Evolutionary conservation across 2,888 invertebrate genomes (phyloP).

Genomic region (Synanthedon vespiformis): DNA sequence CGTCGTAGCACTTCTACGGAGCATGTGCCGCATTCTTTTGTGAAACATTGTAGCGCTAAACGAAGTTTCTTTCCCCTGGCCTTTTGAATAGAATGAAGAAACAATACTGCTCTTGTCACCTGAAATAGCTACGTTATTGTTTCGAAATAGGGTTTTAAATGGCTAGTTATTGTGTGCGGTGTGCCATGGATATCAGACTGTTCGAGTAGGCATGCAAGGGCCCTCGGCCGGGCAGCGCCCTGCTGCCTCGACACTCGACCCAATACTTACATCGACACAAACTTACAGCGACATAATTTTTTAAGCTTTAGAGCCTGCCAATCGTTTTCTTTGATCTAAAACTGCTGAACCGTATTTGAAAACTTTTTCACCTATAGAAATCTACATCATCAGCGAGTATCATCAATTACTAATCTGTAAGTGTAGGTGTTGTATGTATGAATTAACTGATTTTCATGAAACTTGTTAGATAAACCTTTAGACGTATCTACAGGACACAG

Average conservation of each 20-base stretch:
- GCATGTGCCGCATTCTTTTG: too few relatives aligned
- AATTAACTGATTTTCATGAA: too few relatives aligned
- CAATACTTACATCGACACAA: slow-evolving; percentile 18
- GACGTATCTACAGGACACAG: too few relatives aligned
- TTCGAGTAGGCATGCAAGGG: slow-evolving; percentile 38
- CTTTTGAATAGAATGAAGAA: slow-evolving; percentile 31
- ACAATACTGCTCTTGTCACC: slow-evolving; percentile 30
- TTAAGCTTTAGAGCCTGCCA: too few relatives aligned
- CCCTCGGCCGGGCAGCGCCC: slow-evolving; percentile 41
- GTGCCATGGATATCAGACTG: slow-evolving; percentile 10
- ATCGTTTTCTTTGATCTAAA: too few relatives aligned
- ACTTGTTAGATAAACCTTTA: too few relatives aligned
- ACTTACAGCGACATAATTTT: background rate
- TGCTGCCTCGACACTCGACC: slow-evolving; percentile 43
- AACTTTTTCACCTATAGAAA: too few relatives aligned
- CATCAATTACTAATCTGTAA: too few relatives aligned
- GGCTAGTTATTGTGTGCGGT: background rate
- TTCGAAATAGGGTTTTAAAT: slow-evolving; percentile 2
- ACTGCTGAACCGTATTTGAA: too few relatives aligned
- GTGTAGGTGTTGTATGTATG: too few relatives aligned
- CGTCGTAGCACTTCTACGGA: background rate
- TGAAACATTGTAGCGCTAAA: too few relatives aligned
- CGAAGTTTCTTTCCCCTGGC: background rate
- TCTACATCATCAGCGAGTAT: too few relatives aligned
- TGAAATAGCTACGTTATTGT: slow-evolving; percentile 7